Evolutionary conservation across 1,140 invertebrate genomes (phyloP).

Genomic region (Cryptotermes secundus): DNA sequence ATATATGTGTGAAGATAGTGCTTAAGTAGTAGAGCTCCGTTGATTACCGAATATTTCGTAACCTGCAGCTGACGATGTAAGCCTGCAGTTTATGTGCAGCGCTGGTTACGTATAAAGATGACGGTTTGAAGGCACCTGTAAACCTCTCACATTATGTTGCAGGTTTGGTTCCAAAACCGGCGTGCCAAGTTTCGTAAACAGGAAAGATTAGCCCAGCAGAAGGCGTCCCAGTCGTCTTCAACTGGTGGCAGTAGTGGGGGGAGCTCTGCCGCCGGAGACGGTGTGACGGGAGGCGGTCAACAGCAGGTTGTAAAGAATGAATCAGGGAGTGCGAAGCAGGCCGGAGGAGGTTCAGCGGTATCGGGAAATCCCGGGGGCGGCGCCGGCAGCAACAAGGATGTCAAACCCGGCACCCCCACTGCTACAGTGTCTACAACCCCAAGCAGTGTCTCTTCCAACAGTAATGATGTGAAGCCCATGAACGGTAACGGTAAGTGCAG

Average conservation of each 20-base stretch:
- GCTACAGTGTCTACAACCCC: constrained; percentile 50
- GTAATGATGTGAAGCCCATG: constrained; percentile 49
- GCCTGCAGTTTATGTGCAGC: too few species aligned
- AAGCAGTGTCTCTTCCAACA: constrained; percentile 45
- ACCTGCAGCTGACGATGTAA: too few species aligned
- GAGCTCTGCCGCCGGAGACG: constrained; percentile 29
- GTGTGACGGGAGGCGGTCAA: constrained; percentile 27
- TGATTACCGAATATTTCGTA: too few species aligned
- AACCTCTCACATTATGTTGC: constrained; percentile 45
- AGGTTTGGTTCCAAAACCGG: constrained; percentile 96
- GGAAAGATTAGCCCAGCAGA: constrained; percentile 80
- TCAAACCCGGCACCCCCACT: constrained; percentile 50
- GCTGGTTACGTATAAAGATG: too few species aligned
- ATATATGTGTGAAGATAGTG: too few species aligned
- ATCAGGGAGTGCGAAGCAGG: constrained; percentile 34
- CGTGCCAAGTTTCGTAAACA: constrained; percentile 92
- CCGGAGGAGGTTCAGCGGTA: constrained; percentile 13
- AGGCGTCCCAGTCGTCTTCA: constrained; percentile 49
- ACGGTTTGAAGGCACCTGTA: background rate
- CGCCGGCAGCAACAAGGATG: constrained; percentile 41
- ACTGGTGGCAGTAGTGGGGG: constrained; percentile 36
- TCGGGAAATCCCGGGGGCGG: background rate
- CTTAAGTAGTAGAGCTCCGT: too few species aligned
- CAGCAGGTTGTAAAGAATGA: constrained; percentile 23
- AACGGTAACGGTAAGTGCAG: constrained; percentile 42